Base-by-base conservation (phyloP, 2,113 vertebrate genomes). In the Bombycilla garrulus region DNA sequence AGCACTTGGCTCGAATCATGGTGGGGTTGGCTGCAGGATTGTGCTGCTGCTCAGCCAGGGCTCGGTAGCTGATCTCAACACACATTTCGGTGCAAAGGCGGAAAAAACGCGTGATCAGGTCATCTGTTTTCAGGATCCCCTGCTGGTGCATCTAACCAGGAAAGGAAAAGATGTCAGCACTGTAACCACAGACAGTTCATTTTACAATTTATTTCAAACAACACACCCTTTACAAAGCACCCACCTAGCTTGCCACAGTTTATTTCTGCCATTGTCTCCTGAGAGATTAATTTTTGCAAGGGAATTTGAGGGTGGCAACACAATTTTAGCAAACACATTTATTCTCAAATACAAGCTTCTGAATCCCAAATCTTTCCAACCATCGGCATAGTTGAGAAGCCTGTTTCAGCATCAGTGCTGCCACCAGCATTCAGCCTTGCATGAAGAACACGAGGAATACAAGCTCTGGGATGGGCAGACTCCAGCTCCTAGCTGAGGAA, bases 81-180 rank as follows among this genome's bases (percentile, higher is more conserved):
- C 99, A 99, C 99, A 99, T 99, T 95, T 99, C 99, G 1, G 99
- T 99, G 97, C 99, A 99, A 15, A 99, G 98, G 42, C 99, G 98
- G 95, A 99, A 99, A 94, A 99, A 99, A 22, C 99, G 98, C 4
- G 99, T 99, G 96, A 99, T 99, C 91, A 99, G 98, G 96, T 99
- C 99, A 35, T 99, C 99, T 0, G 99, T 99, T 97, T 99, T 99
- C 96, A 99, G 97, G 91, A 99, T 99, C 56, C 99, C 99, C 96
- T 99, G 99, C 97, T 99, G 99, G 88, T 99, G 99, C 99, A 99
- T 99, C 99, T 99, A 45, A 33, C 44, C 79, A 7, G 65, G 38
- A 71, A 94, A 94, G 35, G 73, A 47, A 42, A 67, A 79, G 15
- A 15, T 1, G 11, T 79, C 83, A 97, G 87, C 77, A 70, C 60